These are phyloP conservation scores for Tenthredo distinguenda DNA, from an alignment of 2,888 invertebrate genomes.

Conservation along the genomic window DNA sequence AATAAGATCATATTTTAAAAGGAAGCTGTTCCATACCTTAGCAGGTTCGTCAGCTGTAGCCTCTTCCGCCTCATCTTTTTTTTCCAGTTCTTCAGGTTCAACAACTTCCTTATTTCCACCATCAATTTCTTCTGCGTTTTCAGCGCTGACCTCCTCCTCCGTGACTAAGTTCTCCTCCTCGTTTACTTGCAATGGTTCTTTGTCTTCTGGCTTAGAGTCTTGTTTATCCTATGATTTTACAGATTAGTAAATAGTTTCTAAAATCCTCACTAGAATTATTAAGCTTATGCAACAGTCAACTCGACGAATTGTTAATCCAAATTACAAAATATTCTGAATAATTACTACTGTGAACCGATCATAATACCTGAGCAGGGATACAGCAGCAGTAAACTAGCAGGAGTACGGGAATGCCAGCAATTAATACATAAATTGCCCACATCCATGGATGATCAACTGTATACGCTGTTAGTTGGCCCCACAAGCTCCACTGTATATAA, in stretches of 20 bases:
- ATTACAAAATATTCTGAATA: neutral
- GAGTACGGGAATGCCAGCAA: slow-evolving; percentile 89
- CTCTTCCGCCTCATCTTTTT: slow-evolving; percentile 67
- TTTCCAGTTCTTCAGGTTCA: slow-evolving; percentile 61
- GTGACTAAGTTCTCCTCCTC: slow-evolving; percentile 60
- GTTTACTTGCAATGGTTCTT: slow-evolving; percentile 58
- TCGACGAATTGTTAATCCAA: no score
- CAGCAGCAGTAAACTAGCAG: slow-evolving; percentile 91
- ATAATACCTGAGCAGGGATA: slow-evolving; percentile 81
- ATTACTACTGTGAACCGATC: neutral
- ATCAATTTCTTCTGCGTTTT: slow-evolving; percentile 77
- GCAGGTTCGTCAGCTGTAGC: slow-evolving; percentile 49
- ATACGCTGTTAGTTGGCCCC: slow-evolving; percentile 87
- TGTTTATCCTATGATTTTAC: slow-evolving; percentile 64
- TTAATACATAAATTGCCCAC: slow-evolving; percentile 92
- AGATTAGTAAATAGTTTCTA: slow-evolving; percentile 28
- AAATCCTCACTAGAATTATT: slow-evolving; percentile 62
- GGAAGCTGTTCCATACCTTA: slow-evolving; percentile 34
- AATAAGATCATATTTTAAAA: neutral
- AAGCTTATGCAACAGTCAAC: slow-evolving; percentile 2
- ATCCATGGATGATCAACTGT: slow-evolving; percentile 94
- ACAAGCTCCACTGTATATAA: slow-evolving; percentile 86
- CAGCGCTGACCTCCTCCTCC: slow-evolving; percentile 67
- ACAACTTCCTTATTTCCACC: slow-evolving; percentile 67
- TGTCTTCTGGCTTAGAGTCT: slow-evolving; percentile 66